Base-by-base conservation (phyloP, 2,113 vertebrate species). In the Ploceus nigricollis region DNA sequence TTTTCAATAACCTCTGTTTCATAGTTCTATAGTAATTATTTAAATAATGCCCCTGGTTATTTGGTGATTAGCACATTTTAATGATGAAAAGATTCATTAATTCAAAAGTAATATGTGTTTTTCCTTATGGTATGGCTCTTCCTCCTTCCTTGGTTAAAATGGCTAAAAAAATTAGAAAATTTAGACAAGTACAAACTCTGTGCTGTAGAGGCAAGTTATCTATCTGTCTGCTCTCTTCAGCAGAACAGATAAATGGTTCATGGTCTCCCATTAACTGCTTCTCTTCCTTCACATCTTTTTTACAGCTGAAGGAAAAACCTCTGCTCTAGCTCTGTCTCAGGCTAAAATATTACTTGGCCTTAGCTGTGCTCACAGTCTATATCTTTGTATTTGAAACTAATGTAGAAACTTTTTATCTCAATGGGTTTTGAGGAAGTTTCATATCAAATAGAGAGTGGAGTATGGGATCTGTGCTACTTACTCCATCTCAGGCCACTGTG, bases 1-100 rank as follows among this genome's bases (percentile, higher is more conserved):
- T 89, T 91, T 93, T 93, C 63, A 85, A 66, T 80, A 90, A 88
- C 50, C 35, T 87, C 37, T 66, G 10, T 91, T 97, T 88, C 58
- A 56, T 90, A 90, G 81, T 30, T 86, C 39, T 56, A 15, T 69
- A 91, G 56, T 73, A 94, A 95, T 94, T 87, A 77, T 77, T 48
- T 88, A 91, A 88, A 72, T 89, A 83, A 63, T 10, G 2, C 81
- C 22, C 12, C 45, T 63, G n/a, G 50, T 91, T 94, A 80, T 88
- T 94, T 25, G 13, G 35, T 54, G 54, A 92, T 96, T 93, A 94
- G 63, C 25, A 63, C 33, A 54, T 81, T 92, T 75, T 84, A 68
- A 78, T 70, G 54, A 82, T 77, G 11, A 92, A 63, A 69, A 90
- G 70, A 70, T 81, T 80, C 17, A 78, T 80, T 77, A 51, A 83